Base-by-base conservation (phyloP, 2,113 vertebrate genomes). In the Pteropus alecto region DNA sequence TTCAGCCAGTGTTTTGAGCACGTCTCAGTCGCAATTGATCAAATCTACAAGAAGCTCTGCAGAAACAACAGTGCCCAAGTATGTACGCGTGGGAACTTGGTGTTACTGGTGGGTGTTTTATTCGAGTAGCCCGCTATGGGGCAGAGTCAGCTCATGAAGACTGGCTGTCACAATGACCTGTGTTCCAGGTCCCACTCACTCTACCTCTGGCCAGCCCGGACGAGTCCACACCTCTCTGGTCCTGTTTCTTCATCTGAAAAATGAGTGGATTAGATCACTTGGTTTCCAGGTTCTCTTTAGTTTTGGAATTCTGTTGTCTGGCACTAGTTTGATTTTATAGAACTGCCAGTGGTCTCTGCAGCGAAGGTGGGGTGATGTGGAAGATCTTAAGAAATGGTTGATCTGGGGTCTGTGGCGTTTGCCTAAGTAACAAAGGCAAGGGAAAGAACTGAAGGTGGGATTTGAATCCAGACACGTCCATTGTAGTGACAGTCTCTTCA, bases 21-120 rank as follows among this genome's bases (percentile, higher is more conserved):
- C 0, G 98, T 99, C 88, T 99, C 98, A 0, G 0, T 99, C 38
- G 98, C 99, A 24, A 99, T 99, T 63, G 99, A 99, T 97, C 98
- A 99, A 74, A 99, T 99, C 98, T 99, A 99, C 98, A 99, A 99
- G 98, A 98, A 98, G 92, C 99, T 99, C 22, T 99, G 99, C 98
- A 99, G 98, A 90, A 99, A 99, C 98, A 94, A 10, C 90, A 99
- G 99, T 24, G 99, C 99, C 92, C 99, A 99, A 99, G 99, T 99
- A 92, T 91, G 98, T 98, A 18, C 79, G 7, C 35, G 2, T 41
- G 61, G 88, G n/a, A 54, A 19, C 22, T 41, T 38, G 14, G 51
- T 58, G 6, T 60, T 54, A 19, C 0, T 12, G 56, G 7, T 63
- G 15, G 38, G 58, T 8, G 3, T n/a, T 78, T 51, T n/a, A 8